Evolutionary conservation across 2,797 vertebrate species (phyloP), one percentile per base, ranked within the genome.

Genomic region (Argyrosomus regius): DNA sequence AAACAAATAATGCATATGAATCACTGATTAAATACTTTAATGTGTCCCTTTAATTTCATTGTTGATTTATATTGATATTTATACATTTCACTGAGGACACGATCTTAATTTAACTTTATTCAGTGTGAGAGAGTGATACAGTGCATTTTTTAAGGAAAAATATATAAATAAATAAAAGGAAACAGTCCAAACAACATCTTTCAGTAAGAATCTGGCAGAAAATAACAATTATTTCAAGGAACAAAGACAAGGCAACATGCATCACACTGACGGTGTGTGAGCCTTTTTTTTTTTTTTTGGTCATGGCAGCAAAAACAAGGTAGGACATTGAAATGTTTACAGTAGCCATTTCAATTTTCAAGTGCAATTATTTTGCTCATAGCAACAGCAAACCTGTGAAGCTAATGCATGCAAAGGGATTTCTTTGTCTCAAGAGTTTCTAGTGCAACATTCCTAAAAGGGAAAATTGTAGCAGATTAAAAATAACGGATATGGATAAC

Each of bases 221-320:
- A 87, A 74, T 69, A 84, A 81, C 1, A 11, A 85, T 72, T 46
- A 86, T 72, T 79, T 77, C 66, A 86, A 88, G 72, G 78, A 81
- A 85, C 58, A 90, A 77, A 91, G 64, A 87, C 86, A 84, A 91
- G 88, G 88, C 87, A 90, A 93, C 93, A 95, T 95, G 94, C 95
- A 86, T 90, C 90, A 89, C 87, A 88, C 84, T 71, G 26, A 72
- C 41, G 45, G 69, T 67, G 81, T 88, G 84, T 73, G 84, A 85
- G 80, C 39, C 70, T 75, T 7, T 35, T 35, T 35, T 35, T 35
- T 75, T 81, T 92, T 39, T 39, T 39, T 92, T 91, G 85, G 89
- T 92, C 78, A 87, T 84, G 66, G 73, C 72, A 89, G 78, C 86
- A 87, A 65, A 68, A 77, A 85, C 70, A 84, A 86, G 72, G 80